These are phyloP conservation scores for Caenorhabditis sinica DNA, from an alignment of 2,888 invertebrate species.

Conservation along the genomic window DNA sequence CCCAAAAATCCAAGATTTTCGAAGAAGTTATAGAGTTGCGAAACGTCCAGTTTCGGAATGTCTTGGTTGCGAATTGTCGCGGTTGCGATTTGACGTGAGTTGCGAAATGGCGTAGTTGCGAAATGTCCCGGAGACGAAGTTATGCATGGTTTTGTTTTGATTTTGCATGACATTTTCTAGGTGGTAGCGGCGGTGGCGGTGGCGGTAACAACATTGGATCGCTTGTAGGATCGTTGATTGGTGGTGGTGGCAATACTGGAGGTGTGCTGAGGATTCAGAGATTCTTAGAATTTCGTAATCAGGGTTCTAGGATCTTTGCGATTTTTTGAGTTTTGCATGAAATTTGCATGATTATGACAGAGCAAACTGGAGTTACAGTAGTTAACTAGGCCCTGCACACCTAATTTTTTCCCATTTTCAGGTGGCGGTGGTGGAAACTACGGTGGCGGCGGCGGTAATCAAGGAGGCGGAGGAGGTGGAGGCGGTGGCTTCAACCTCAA, in stretches of 20 bases:
- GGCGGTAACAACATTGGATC: constrained; percentile 66
- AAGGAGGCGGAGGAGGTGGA: constrained; percentile 58
- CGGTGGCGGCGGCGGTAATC: constrained; percentile 58
- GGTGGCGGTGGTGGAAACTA: constrained; percentile 69
- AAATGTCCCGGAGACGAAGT: too few species aligned
- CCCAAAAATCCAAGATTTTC: too few species aligned
- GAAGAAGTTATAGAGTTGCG: too few species aligned
- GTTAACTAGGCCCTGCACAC: too few species aligned
- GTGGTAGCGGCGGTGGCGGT: constrained; percentile 45
- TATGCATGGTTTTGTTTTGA: constrained; percentile 5
- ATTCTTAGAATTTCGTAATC: neutral
- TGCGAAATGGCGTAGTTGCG: too few species aligned
- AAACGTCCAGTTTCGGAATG: too few species aligned
- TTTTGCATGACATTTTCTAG: constrained; percentile 20
- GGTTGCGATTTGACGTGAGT: too few species aligned
- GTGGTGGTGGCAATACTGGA: constrained; percentile 68
- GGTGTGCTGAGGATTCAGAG: constrained; percentile 19
- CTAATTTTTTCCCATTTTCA: neutral
- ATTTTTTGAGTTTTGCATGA: neutral
- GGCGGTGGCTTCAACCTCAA: constrained; percentile 71
- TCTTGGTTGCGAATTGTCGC: too few species aligned
- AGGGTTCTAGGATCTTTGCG: neutral
- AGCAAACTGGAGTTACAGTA: neutral
- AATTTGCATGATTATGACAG: neutral
- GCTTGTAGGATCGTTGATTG: constrained; percentile 69